Conservation (phyloP, 1,140 invertebrate genomes). For the Drosophila kohkoa region DNA sequence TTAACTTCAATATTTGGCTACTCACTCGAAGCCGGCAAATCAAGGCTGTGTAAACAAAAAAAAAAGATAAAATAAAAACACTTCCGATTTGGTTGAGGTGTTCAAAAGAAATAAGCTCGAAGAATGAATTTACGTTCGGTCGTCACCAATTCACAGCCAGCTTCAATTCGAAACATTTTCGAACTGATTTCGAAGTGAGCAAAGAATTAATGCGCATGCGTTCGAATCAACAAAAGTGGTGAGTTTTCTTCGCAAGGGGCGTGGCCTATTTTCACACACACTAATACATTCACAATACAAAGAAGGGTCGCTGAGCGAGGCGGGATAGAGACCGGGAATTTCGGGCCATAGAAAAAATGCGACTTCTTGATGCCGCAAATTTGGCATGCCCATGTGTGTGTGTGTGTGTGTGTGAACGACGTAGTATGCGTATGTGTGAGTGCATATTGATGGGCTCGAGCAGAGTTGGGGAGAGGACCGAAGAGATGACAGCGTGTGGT, state of each 20-base stretch:
- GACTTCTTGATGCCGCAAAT: slow-evolving; percentile 85
- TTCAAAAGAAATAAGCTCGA: slow-evolving; percentile 51
- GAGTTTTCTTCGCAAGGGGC: slow-evolving; percentile 64
- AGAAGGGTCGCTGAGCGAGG: slow-evolving; percentile 11
- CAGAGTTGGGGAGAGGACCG: slow-evolving; percentile 4
- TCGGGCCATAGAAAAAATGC: slow-evolving; percentile 75
- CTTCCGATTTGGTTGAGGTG: slow-evolving; percentile 25
- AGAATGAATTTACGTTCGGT: neutral
- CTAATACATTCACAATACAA: neutral
- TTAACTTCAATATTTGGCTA: neutral
- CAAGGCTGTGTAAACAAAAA: slow-evolving; percentile 20
- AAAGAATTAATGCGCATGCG: slow-evolving; percentile 36
- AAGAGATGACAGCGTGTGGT: neutral
- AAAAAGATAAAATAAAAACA: slow-evolving; percentile 37
- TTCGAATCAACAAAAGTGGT: slow-evolving; percentile 54
- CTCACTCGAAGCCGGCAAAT: slow-evolving; percentile 24
- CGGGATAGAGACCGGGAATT: slow-evolving; percentile 18
- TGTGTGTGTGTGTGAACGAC: slow-evolving; percentile 1
- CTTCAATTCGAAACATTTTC: slow-evolving; percentile 45
- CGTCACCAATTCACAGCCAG: slow-evolving; percentile 30
- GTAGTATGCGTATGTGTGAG: slow-evolving; percentile 11
- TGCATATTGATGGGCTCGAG: slow-evolving; percentile 11
- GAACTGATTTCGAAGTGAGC: slow-evolving; percentile 35
- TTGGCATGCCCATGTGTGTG: slow-evolving; percentile 58
- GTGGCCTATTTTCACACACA: slow-evolving; percentile 45